A percentile compares a stretch with the other conserved stretches of the same genome.
These are phyloP conservation scores for Crepidodera aurea DNA, from an alignment of 2,888 invertebrate species.

Conservation along the genomic window DNA sequence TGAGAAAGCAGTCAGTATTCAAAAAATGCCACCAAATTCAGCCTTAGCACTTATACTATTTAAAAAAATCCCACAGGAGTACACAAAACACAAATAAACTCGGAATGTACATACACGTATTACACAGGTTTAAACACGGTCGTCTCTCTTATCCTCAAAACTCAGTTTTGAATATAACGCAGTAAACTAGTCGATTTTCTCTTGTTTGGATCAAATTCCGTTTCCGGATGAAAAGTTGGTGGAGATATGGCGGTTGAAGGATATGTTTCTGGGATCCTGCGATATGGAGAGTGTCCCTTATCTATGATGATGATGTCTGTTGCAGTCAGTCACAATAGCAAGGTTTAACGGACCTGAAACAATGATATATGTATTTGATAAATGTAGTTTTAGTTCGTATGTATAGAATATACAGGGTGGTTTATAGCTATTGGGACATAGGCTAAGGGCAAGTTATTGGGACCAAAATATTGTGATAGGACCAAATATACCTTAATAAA, in stretches of 20 bases:
- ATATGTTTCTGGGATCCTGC: slow-evolving; percentile 6
- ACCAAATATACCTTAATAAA: too few species aligned
- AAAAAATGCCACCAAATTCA: background rate
- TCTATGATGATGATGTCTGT: slow-evolving; percentile 8
- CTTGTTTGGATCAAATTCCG: background rate
- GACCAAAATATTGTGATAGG: too few species aligned
- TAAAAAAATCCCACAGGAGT: background rate
- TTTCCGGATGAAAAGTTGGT: background rate
- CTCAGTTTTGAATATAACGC: background rate
- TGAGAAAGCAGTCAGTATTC: background rate
- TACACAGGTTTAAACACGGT: background rate
- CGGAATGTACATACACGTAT: background rate
- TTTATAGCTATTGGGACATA: too few species aligned
- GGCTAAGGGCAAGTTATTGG: too few species aligned
- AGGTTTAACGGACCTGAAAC: slow-evolving; percentile 14
- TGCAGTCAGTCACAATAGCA: background rate
- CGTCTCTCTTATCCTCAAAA: background rate
- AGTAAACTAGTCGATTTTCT: background rate
- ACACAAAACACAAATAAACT: background rate
- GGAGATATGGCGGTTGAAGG: slow-evolving; percentile 4
- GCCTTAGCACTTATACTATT: background rate
- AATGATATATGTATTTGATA: slow-evolving; percentile 2
- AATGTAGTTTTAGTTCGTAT: too few species aligned
- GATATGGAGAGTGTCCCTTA: slow-evolving; percentile 21
- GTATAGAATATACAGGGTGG: too few species aligned